Conservation (phyloP, 1,140 invertebrate genomes). For the Neodiprion lecontei region DNA sequence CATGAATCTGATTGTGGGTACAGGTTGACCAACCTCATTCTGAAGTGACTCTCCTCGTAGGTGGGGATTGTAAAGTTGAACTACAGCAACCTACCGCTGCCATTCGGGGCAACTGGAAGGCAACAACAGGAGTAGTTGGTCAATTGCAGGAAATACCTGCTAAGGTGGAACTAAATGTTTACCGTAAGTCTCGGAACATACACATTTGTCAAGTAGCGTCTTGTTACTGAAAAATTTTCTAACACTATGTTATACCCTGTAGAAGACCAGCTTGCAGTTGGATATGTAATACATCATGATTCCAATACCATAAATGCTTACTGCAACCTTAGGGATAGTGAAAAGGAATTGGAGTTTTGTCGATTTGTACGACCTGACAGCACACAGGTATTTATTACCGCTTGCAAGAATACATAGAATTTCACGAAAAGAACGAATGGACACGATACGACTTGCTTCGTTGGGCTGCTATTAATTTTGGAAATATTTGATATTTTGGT, state of each 20-base stretch:
- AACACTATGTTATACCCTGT: neutral
- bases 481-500: no score
- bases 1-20: neutral
- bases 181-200: neutral
- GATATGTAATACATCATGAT: neutral
- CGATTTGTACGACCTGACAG: neutral
- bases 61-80: slow-evolving; percentile 1
- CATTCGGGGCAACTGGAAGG: neutral
- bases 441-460: no score
- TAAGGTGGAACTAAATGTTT: slow-evolving; percentile 1
- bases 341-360: neutral
- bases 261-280: slow-evolving; percentile 12
- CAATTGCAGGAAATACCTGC: slow-evolving; percentile 9
- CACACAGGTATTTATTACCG: no score
- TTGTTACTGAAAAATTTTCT: neutral
- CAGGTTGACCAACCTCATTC: neutral
- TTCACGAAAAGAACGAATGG: no score
- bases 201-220: neutral
- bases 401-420: no score
- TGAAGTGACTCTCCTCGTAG: neutral
- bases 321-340: neutral
- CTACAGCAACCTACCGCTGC: neutral
- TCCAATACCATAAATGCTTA: neutral
- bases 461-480: no score
- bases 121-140: neutral